Evolutionary conservation across 2,113 vertebrate species (phyloP).

Genomic region (Pollachius pollachius): DNA sequence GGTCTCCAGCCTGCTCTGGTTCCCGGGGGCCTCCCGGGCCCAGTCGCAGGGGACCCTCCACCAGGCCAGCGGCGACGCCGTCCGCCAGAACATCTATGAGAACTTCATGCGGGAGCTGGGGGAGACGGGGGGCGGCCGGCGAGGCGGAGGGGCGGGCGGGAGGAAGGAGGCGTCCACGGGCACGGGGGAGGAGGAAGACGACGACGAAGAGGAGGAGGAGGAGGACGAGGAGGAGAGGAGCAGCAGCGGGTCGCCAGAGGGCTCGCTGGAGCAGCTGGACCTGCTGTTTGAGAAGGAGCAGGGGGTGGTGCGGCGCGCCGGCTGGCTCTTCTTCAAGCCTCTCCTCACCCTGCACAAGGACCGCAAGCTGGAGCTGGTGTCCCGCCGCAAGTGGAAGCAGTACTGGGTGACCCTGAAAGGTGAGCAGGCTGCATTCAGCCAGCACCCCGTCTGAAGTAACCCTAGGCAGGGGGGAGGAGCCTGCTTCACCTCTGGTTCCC

Average conservation of each 20-base stretch:
- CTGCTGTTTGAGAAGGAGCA: conserved; percentile 94
- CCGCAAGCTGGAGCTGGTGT: conserved; percentile 90
- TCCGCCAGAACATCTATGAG: conserved; percentile 90
- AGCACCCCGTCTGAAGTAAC: too few species aligned
- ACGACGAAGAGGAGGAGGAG: conserved; percentile 64
- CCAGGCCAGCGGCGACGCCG: conserved; percentile 69
- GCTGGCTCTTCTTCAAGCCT: conserved; percentile 95
- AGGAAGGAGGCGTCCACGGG: conserved; percentile 61
- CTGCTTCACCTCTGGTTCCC: too few species aligned
- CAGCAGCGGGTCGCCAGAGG: conserved; percentile 84
- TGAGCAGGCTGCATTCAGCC: conserved; percentile 42
- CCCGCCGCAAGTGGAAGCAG: conserved; percentile 90
- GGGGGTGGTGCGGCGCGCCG: conserved; percentile 91
- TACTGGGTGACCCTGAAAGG: conserved; percentile 98
- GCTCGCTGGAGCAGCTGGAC: conserved; percentile 91
- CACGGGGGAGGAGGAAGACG: conserved; percentile 68
- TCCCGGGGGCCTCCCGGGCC: conserved; percentile 77
- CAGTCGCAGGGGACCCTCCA: conserved; percentile 80
- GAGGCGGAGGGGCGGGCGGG: conserved; percentile 34
- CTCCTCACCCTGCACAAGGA: conserved; percentile 92
- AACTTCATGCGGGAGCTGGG: conserved; percentile 93
- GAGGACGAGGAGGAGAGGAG: conserved; percentile 78
- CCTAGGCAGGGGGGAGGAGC: too few species aligned
- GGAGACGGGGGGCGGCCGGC: conserved; percentile 73
- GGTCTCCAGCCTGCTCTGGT: conserved; percentile 78